A percentile compares a stretch with the other conserved stretches of the same genome.
phyloP scores from a whole-genome alignment of 2,113 vertebrate genomes.

The Corythornis vintsioides region DNA sequence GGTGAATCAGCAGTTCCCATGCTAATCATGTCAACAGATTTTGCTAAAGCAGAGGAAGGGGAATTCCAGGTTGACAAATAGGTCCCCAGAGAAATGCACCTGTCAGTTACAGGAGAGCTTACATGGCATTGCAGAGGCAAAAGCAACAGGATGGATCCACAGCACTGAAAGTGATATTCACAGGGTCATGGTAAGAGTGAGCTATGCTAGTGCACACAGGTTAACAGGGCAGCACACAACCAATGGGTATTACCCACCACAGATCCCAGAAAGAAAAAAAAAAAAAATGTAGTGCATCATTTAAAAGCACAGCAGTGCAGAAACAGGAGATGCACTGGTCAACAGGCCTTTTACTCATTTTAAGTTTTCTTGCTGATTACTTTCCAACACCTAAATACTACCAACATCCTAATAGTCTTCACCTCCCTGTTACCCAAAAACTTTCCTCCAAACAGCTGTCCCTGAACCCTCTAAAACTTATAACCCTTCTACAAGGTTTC shows the following conservation, averaged over 20 bases:
- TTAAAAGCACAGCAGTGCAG: not conserved
- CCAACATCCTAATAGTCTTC: not conserved
- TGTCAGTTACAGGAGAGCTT: conserved; percentile 40
- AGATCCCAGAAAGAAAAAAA: not conserved
- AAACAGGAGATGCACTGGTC: not conserved
- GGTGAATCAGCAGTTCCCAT: conserved; percentile 68
- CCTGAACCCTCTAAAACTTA: not conserved
- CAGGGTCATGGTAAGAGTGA: not conserved
- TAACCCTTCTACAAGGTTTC: not conserved
- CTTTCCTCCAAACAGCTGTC: not conserved
- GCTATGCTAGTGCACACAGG: not conserved
- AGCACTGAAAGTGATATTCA: conserved; percentile 15
- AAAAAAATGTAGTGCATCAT: not conserved
- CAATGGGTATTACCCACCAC: not conserved
- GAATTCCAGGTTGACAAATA: conserved; percentile 68
- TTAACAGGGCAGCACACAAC: not conserved
- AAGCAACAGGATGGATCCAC: not conserved
- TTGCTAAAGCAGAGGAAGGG: conserved; percentile 43
- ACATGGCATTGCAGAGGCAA: not conserved
- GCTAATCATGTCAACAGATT: conserved; percentile 42
- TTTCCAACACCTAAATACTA: not conserved
- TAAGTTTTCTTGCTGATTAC: not conserved
- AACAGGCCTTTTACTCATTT: not conserved
- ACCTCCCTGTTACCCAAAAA: not conserved
- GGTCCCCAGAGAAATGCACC: conserved; percentile 52